These are phyloP conservation scores for Tachina grossa DNA, from an alignment of 2,888 invertebrate genomes.

Conservation along the genomic window DNA sequence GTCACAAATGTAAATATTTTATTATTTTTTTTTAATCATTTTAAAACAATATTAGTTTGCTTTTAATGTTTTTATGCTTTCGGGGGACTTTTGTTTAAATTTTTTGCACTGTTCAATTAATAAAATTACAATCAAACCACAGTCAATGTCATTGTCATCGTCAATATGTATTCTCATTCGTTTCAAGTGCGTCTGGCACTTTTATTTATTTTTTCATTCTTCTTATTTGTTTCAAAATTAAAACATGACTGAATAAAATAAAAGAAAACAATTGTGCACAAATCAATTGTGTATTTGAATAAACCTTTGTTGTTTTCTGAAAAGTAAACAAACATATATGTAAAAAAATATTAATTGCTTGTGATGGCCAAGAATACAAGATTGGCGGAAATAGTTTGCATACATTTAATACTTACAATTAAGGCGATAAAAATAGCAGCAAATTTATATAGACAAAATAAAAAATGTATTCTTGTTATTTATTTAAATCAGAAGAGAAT, in stretches of 20 bases:
- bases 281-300: background rate
- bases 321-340: slow-evolving; percentile 32
- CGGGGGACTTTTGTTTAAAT: background rate
- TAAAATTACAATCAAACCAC: background rate
- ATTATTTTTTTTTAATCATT: background rate
- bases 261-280: background rate
- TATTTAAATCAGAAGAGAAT: background rate
- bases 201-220: background rate
- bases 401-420: background rate
- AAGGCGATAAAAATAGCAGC: background rate
- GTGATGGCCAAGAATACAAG: background rate
- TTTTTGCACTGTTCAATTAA: background rate
- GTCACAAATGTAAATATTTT: background rate
- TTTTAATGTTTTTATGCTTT: background rate
- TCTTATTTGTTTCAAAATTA: background rate
- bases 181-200: background rate
- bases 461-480: background rate
- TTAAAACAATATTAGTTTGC: background rate
- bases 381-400: slow-evolving; percentile 1
- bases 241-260: background rate
- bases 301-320: background rate
- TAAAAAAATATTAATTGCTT: slow-evolving; percentile 16
- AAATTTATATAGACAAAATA: background rate
- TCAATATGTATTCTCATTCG: background rate
- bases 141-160: background rate